Evolutionary conservation across 2,888 invertebrate genomes (phyloP).

Genomic region (Eledone cirrhosa): DNA sequence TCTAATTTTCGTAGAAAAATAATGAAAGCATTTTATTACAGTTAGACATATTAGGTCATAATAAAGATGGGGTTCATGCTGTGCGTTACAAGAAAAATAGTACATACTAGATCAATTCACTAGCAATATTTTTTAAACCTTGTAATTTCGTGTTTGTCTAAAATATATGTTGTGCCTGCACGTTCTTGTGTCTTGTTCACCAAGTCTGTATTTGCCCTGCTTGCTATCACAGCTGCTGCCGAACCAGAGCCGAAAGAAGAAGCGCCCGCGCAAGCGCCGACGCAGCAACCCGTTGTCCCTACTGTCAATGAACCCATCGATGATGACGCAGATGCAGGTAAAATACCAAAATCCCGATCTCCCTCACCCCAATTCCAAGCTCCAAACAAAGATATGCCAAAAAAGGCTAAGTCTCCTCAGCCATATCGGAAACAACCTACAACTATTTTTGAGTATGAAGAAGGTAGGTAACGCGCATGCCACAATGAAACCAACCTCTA

Average conservation of each 20-base stretch:
- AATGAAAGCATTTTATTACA: too few species aligned
- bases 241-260: slow-evolving; percentile 21
- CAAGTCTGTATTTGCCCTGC: slow-evolving; percentile 21
- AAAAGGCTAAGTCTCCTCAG: slow-evolving; percentile 31
- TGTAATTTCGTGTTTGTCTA: too few species aligned
- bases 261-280: slow-evolving; percentile 21
- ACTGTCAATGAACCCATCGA: slow-evolving; percentile 25
- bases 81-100: background rate
- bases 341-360: slow-evolving; percentile 25
- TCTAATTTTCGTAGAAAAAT: too few species aligned
- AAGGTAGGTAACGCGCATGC: slow-evolving; percentile 47
- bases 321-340: slow-evolving; percentile 21
- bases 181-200: background rate
- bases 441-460: slow-evolving; percentile 49
- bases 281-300: background rate
- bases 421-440: slow-evolving; percentile 52
- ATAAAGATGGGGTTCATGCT: background rate
- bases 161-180: background rate
- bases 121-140: too few species aligned
- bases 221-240: slow-evolving; percentile 25
- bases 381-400: slow-evolving; percentile 42
- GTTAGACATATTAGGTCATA: too few species aligned
- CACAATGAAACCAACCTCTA: slow-evolving; percentile 12
- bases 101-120: background rate
- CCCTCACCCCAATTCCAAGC: slow-evolving; percentile 37